Percentiles rank a stretch among this genome's conserved stretches.
These are phyloP conservation scores for Muntiacus muntjak DNA, from an alignment of 2,113 vertebrate genomes.

Conservation along the genomic window DNA sequence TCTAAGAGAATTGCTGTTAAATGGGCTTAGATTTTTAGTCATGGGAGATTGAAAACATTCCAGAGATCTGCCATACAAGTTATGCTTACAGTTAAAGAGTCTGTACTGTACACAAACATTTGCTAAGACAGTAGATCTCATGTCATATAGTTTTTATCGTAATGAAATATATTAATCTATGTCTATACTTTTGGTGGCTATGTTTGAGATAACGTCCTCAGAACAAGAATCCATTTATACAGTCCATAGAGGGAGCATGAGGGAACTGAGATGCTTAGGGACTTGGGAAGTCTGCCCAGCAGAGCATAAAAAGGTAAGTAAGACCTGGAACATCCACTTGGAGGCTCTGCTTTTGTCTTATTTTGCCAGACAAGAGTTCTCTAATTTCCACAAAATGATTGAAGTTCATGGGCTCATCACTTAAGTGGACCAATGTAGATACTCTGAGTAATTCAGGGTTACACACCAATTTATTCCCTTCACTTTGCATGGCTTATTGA, in stretches of 20 bases:
- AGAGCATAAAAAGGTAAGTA: neutral
- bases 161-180: neutral
- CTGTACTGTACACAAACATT: neutral
- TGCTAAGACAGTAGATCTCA: neutral
- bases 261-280: neutral
- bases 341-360: neutral
- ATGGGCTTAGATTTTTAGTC: neutral
- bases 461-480: neutral
- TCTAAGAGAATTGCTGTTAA: neutral
- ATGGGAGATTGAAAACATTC: neutral
- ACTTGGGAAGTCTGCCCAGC: neutral
- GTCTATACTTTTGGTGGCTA: neutral
- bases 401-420: neutral
- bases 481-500: constrained; percentile 1
- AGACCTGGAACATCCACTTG: no score
- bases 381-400: neutral
- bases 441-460: neutral
- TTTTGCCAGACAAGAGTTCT: neutral
- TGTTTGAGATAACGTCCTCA: neutral
- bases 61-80: neutral
- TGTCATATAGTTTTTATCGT: neutral
- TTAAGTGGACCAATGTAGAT: neutral
- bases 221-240: neutral
- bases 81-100: neutral
- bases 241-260: neutral